Conservation (phyloP, 2,797 vertebrate genomes). For the Sandelia bainsii region DNA sequence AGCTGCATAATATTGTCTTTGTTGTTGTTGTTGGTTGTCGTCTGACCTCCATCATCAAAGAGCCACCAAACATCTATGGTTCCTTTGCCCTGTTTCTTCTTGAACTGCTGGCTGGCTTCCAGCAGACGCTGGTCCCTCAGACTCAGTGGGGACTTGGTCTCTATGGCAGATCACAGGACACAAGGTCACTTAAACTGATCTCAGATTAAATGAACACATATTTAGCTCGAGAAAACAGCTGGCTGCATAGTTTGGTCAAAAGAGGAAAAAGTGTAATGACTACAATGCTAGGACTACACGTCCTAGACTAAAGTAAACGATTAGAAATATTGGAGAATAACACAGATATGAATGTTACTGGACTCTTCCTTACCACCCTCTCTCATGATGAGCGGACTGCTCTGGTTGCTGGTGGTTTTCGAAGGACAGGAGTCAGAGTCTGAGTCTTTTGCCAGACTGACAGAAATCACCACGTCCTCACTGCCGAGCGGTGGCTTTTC, state of each 20-base stretch:
- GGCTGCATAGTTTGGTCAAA: too few species aligned
- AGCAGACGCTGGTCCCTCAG: constrained; percentile 91
- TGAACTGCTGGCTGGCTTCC: constrained; percentile 93
- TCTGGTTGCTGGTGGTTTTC: constrained; percentile 85
- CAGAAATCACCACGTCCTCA: constrained; percentile 89
- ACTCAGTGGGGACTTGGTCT: constrained; percentile 89
- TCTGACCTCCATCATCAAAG: constrained; percentile 95
- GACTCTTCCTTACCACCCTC: constrained; percentile 72
- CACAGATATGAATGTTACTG: neutral
- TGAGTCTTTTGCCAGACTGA: constrained; percentile 87
- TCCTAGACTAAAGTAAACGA: too few species aligned
- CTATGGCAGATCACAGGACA: constrained; percentile 64
- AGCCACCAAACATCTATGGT: constrained; percentile 99
- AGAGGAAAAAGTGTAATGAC: neutral
- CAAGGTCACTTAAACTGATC: neutral
- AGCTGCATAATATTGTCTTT: neutral
- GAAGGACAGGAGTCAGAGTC: constrained; percentile 88
- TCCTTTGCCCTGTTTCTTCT: constrained; percentile 96
- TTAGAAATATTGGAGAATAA: neutral
- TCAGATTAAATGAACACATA: too few species aligned
- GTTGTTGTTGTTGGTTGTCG: neutral
- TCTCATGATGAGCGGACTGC: constrained; percentile 85
- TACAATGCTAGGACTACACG: too few species aligned
- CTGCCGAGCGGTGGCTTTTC: constrained; percentile 88
- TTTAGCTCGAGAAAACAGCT: too few species aligned